These are phyloP conservation scores for Entelurus aequoreus DNA, from an alignment of 2,113 vertebrate species.

Conservation along the genomic window DNA sequence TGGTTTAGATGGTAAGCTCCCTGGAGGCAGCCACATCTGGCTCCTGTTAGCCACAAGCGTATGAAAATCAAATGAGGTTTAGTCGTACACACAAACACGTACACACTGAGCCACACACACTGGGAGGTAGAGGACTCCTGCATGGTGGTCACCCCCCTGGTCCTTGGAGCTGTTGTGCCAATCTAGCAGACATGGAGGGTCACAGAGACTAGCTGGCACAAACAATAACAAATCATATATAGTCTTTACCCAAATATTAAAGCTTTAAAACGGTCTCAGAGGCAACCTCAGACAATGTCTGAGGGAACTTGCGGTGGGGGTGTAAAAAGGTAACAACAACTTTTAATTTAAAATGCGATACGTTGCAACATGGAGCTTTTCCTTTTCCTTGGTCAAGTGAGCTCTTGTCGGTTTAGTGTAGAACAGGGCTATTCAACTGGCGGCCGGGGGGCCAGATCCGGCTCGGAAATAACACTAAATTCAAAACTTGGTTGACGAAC, in stretches of 20 bases:
- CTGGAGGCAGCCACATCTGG: constrained; percentile 62
- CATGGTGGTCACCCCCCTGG: constrained; percentile 60
- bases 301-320: constrained; percentile 16
- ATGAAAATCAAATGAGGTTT: constrained; percentile 62
- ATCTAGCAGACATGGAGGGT: constrained; percentile 39
- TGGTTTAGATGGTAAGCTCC: constrained; percentile 49
- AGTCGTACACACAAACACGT: constrained; percentile 36
- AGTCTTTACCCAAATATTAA: constrained; percentile 26
- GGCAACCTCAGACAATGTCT: constrained; percentile 30
- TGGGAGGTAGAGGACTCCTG: constrained; percentile 54
- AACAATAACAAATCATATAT: constrained; percentile 29
- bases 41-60: constrained; percentile 65
- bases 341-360: neutral
- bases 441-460: neutral
- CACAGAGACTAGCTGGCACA: constrained; percentile 44
- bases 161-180: constrained; percentile 28
- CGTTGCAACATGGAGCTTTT: no score
- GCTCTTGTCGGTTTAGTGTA: neutral
- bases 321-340: constrained; percentile 3
- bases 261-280: constrained; percentile 22
- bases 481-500: no score
- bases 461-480: no score
- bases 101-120: constrained; percentile 23
- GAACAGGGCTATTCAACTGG: constrained; percentile 1
- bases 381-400: no score